phyloP scores from a whole-genome alignment of 2,797 vertebrate species.

The Typhlichthys eigenmanni region DNA sequence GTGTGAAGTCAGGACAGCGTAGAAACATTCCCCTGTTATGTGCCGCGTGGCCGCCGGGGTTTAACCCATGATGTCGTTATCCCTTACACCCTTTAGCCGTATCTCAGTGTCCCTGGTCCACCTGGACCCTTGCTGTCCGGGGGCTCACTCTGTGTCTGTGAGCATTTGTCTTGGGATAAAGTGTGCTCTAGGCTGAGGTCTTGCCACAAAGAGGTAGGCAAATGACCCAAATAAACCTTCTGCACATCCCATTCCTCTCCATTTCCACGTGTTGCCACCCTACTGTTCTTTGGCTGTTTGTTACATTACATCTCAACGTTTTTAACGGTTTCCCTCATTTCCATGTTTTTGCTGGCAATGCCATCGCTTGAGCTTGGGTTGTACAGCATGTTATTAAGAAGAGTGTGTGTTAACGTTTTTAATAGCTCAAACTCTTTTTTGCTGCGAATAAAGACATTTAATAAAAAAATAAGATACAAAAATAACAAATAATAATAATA shows the following conservation, averaged over 20 bases:
- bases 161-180: conserved; percentile 76
- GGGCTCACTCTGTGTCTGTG: conserved; percentile 62
- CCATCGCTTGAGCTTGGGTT: background rate
- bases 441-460: no score
- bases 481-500: no score
- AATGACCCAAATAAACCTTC: conserved; percentile 58
- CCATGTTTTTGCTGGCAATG: background rate
- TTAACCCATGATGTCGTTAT: conserved; percentile 75
- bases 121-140: conserved; percentile 68
- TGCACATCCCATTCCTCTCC: conserved; percentile 51
- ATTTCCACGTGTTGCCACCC: conserved; percentile 29
- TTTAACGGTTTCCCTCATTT: background rate
- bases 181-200: conserved; percentile 70
- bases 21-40: conserved; percentile 48
- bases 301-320: background rate
- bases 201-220: conserved; percentile 72
- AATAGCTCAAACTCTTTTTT: no score
- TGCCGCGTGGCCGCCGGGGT: conserved; percentile 33
- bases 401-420: no score
- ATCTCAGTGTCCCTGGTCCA: conserved; percentile 73
- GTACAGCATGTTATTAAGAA: conserved; percentile 17
- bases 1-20: conserved; percentile 51
- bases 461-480: no score
- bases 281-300: conserved; percentile 14
- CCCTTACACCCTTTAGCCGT: conserved; percentile 76